Evolutionary conservation across 2,113 vertebrate genomes (phyloP).

Genomic region (Octodon degus): DNA sequence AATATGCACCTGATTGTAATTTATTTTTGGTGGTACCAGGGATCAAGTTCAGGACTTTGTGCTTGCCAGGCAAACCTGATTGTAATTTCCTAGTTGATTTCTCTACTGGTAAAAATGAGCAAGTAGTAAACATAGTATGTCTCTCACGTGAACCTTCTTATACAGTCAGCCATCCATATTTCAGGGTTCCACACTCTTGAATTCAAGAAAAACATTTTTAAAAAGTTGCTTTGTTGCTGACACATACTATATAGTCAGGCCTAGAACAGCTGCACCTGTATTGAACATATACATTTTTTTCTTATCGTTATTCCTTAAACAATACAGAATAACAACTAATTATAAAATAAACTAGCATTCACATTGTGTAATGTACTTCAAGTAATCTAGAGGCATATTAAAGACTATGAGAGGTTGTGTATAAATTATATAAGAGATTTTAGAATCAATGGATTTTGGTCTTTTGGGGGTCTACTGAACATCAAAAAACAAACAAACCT

Average conservation of each 20-base stretch:
- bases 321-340: background rate
- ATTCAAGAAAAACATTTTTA: background rate
- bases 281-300: background rate
- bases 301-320: background rate
- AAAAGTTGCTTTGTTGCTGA: background rate
- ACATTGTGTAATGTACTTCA: background rate
- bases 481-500: too few species aligned
- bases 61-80: background rate
- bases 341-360: background rate
- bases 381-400: background rate
- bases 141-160: background rate
- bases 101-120: background rate
- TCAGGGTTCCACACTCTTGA: background rate
- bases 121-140: background rate
- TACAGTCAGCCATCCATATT: background rate
- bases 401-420: background rate
- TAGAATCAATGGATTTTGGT: background rate
- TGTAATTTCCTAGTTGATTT: background rate
- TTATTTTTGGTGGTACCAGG: background rate
- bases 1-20: background rate
- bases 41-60: too few species aligned
- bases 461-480: too few species aligned
- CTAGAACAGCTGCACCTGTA: background rate
- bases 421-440: background rate
- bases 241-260: background rate